Evolutionary conservation across 2,113 vertebrate species (phyloP), one percentile per base, ranked within the genome.

Genomic region (Turdus rufiventris): DNA sequence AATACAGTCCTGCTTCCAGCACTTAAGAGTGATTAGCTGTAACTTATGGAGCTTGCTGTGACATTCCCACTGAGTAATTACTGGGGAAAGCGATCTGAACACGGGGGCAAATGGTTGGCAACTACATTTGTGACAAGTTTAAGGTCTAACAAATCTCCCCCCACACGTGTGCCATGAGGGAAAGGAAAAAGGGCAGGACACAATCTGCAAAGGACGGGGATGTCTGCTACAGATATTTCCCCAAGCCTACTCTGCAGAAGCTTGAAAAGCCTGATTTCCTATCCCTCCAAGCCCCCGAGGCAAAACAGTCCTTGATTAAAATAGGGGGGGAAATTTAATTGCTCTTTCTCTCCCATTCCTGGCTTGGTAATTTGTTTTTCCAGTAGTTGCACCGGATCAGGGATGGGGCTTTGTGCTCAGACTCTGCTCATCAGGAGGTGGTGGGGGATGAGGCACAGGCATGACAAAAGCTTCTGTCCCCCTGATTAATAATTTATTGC

Each of bases 1-100:
- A 97, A 95, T 79, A 76, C 72, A 73, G 85, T 88, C 81, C 58
- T 87, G 88, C 94, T 97, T 89, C 95, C 76, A 97, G 97, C 97
- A 96, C 91, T 98, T 97, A 96, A 3, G 80, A 94, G 85, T 57
- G 60, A 98, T 98, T 97, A 98, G 96, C 91, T 92, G 70, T 54
- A 96, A 94, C 94, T 97, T 91, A 93, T 38, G 63, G 76, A 90
- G 89, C 95, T 95, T 26, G 68, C 91, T 80, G 65, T 67, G 88
- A 73, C 18, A 24, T 76, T 94, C 94, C 92, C 93, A 89, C 92
- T 38, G 93, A 92, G 94, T 96, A 96, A 96, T 97, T 97, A 93
- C 90, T 74, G 71, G 79, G 90, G 89, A 81, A 96, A 92, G 81
- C 92, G 68, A 92, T 90, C 80, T 79, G 89, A 96, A 63, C 91